Percentiles rank a stretch among this genome's conserved stretches.
Evolutionary conservation across 2,888 invertebrate species (phyloP).

Genomic region (Acanthopleura granulata): DNA sequence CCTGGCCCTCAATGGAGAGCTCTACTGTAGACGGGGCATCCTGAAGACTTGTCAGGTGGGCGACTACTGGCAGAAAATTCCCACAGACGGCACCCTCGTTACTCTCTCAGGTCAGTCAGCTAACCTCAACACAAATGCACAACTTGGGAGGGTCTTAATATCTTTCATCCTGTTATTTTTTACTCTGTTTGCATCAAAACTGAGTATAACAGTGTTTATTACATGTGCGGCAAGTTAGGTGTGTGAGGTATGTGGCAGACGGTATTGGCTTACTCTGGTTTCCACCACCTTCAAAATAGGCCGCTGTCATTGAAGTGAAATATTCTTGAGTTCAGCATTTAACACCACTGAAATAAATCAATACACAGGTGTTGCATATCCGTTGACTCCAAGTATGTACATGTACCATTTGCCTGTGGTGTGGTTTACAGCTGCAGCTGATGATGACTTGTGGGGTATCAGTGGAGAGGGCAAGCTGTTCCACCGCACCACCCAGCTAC

Average conservation of each 20-base stretch:
- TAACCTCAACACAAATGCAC: background rate
- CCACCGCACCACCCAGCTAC: background rate
- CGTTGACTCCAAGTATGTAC: background rate
- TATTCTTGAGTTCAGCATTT: too few species aligned
- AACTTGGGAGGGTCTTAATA: too few species aligned
- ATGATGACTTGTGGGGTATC: constrained; percentile 5
- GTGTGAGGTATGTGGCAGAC: background rate
- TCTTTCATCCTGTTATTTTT: too few species aligned
- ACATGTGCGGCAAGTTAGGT: too few species aligned
- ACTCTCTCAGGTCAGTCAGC: constrained; percentile 54
- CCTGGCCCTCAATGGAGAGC: constrained; percentile 53
- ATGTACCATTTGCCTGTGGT: background rate
- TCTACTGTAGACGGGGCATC: constrained; percentile 62
- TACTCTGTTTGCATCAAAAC: too few species aligned
- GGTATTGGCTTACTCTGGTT: background rate
- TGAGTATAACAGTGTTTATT: too few species aligned
- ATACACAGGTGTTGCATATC: too few species aligned
- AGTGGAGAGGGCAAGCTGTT: background rate
- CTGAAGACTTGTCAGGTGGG: constrained; percentile 52
- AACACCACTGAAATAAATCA: too few species aligned
- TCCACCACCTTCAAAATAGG: background rate
- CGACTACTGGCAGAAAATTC: constrained; percentile 67
- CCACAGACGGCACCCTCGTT: constrained; percentile 46
- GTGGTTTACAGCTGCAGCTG: background rate
- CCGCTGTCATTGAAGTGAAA: too few species aligned